Conservation (phyloP, 2,113 vertebrate species). For the Progne subis region DNA sequence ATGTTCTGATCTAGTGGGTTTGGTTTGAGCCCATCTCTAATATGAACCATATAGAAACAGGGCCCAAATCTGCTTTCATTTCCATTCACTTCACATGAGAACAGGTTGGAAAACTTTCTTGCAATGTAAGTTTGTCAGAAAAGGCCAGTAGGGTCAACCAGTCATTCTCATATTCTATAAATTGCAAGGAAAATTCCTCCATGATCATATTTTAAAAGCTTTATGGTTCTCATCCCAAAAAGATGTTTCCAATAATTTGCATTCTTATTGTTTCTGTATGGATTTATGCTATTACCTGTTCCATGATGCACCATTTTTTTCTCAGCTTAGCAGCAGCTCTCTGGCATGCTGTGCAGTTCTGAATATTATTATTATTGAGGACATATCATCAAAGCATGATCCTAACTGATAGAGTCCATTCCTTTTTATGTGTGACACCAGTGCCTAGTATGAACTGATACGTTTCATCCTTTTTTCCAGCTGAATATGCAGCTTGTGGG, state of each 20-base stretch:
- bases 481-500: not conserved
- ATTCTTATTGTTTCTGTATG: not conserved
- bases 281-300: not conserved
- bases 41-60: constrained; percentile 39
- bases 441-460: not conserved
- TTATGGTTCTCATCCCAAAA: not conserved
- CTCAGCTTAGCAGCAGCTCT: fast-evolving
- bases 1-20: constrained; percentile 65
- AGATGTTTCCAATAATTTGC: not conserved
- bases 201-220: not conserved
- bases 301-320: not conserved
- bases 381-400: not conserved
- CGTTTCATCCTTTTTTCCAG: not conserved
- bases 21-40: constrained; percentile 34
- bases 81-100: constrained; percentile 12
- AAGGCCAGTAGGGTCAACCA: not conserved
- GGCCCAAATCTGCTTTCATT: constrained; percentile 39
- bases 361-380: not conserved
- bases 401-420: not conserved
- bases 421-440: not conserved
- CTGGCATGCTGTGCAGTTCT: not conserved
- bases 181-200: not conserved
- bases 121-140: not conserved
- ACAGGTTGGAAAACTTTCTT: constrained; percentile 39
- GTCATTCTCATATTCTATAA: not conserved